These are phyloP conservation scores for Cinclus mexicanus DNA, from an alignment of 2,113 vertebrate species.

Conservation along the genomic window DNA sequence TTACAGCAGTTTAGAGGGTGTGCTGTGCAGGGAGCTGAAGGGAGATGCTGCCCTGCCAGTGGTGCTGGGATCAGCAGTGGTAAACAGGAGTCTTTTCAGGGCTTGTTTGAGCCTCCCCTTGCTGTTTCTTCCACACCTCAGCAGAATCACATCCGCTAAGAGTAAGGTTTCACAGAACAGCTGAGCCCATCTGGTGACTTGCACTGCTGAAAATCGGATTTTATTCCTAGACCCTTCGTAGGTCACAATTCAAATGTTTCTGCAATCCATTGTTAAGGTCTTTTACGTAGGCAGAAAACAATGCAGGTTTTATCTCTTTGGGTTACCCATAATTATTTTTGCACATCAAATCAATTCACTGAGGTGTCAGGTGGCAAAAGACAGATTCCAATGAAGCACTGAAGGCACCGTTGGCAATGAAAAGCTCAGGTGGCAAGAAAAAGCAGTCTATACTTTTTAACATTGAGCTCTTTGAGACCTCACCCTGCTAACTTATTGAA, in stretches of 20 bases:
- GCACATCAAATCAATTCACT: neutral
- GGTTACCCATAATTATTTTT: neutral
- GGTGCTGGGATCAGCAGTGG: fast-evolving
- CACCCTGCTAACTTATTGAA: neutral
- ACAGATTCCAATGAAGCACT: neutral
- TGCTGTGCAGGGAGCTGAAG: neutral
- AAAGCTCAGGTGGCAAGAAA: neutral
- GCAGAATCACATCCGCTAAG: neutral
- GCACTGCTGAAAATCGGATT: neutral
- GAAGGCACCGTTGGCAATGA: neutral
- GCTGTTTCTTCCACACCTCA: neutral
- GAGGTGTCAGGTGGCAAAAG: neutral
- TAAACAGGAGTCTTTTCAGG: neutral
- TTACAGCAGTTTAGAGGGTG: neutral
- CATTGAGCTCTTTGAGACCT: neutral
- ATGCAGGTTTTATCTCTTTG: neutral
- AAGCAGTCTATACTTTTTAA: neutral
- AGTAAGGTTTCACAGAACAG: constrained; percentile 5
- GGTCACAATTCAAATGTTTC: neutral
- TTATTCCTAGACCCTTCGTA: neutral
- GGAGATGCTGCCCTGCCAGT: neutral
- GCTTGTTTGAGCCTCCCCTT: neutral
- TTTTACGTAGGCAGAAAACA: neutral
- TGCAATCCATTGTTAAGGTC: neutral
- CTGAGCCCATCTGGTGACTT: constrained; percentile 21